phyloP scores from a whole-genome alignment of 2,797 vertebrate genomes.

The Xerus rutilus region DNA sequence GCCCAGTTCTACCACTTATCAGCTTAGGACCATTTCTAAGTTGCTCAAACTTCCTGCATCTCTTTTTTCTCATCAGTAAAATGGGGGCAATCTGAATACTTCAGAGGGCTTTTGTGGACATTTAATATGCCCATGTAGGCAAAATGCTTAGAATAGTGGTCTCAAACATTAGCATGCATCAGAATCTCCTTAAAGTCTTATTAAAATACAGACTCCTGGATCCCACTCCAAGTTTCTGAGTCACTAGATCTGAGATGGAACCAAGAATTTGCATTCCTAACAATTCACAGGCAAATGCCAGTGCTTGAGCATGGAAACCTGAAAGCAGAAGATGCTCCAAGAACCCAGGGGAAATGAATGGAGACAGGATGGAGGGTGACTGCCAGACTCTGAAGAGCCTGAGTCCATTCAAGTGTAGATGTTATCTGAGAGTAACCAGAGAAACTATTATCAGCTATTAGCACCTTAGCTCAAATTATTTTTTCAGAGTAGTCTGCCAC shows the following conservation, averaged over 20 bases:
- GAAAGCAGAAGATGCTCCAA: background rate
- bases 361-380: background rate
- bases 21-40: background rate
- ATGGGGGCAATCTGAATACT: background rate
- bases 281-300: background rate
- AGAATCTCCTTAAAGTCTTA: background rate
- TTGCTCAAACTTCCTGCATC: background rate
- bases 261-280: background rate
- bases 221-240: background rate
- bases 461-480: conserved; percentile 40
- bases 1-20: background rate
- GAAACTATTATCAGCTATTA: conserved; percentile 33
- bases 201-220: background rate
- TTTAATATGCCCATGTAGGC: background rate
- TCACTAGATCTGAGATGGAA: background rate
- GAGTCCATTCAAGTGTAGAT: background rate
- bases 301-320: background rate
- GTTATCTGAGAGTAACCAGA: conserved; percentile 51
- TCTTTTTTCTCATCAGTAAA: background rate
- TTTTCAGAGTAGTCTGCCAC: conserved; percentile 1
- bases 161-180: background rate
- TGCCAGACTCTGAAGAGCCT: background rate
- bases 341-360: background rate
- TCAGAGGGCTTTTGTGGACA: background rate
- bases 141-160: background rate